phyloP scores from a whole-genome alignment of 2,113 vertebrate species.

The Python bivittatus region DNA sequence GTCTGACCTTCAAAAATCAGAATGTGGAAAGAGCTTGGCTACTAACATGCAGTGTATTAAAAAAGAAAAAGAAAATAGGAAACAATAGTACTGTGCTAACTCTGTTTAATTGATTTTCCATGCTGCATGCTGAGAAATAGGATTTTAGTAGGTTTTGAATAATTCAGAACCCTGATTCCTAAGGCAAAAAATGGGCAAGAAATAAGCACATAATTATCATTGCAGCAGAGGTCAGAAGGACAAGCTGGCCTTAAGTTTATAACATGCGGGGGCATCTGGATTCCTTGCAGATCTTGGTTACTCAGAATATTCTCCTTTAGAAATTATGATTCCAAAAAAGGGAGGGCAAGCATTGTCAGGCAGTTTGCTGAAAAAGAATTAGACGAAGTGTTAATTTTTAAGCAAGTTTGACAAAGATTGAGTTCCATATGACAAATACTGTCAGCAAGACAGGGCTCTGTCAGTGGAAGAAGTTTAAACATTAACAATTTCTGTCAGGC shows the following conservation, averaged over 20 bases:
- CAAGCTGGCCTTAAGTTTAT: constrained; percentile 67
- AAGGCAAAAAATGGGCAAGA: constrained; percentile 64
- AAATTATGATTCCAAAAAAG: constrained; percentile 70
- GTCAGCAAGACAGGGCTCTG: constrained; percentile 97
- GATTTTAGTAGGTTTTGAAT: constrained; percentile 70
- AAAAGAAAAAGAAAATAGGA: not conserved
- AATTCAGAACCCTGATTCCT: constrained; percentile 75
- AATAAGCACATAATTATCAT: constrained; percentile 73
- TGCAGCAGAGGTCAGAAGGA: constrained; percentile 75
- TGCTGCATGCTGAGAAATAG: constrained; percentile 65
- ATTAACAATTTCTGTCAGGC: constrained; percentile 99
- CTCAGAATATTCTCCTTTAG: constrained; percentile 66
- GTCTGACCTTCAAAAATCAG: constrained; percentile 49
- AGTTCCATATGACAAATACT: constrained; percentile 95
- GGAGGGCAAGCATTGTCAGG: constrained; percentile 63
- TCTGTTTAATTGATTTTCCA: constrained; percentile 72
- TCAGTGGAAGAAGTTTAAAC: constrained; percentile 98
- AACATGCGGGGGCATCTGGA: constrained; percentile 52
- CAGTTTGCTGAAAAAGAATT: constrained; percentile 78
- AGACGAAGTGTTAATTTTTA: constrained; percentile 89
- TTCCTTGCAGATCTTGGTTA: constrained; percentile 55
- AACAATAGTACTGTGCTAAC: constrained; percentile 51
- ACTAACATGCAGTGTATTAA: constrained; percentile 53
- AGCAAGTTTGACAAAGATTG: constrained; percentile 90
- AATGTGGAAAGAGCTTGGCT: constrained; percentile 55